phyloP scores from a whole-genome alignment of 2,888 invertebrate species.

The Rhaphigaster nebulosa region DNA sequence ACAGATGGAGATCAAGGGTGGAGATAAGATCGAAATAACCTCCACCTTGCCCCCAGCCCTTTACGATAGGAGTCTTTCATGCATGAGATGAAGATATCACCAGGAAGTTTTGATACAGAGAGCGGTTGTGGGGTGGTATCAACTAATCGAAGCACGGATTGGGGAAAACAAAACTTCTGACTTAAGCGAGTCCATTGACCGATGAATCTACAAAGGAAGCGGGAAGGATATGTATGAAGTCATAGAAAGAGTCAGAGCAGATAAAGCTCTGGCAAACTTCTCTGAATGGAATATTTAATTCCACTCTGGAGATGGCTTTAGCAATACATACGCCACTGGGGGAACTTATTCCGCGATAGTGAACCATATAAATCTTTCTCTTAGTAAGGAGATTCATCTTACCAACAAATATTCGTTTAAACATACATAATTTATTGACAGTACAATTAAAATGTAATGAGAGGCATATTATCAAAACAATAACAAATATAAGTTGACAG shows the following conservation, averaged over 20 bases:
- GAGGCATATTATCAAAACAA: too few relatives aligned
- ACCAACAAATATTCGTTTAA: neutral
- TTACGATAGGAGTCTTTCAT: neutral
- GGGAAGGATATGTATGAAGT: neutral
- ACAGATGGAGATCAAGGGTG: neutral
- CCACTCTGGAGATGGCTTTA: slow-evolving; percentile 6
- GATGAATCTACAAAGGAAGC: neutral
- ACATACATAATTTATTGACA: neutral
- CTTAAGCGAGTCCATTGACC: neutral
- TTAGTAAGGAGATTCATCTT: neutral
- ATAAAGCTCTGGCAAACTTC: slow-evolving; percentile 10
- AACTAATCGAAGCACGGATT: slow-evolving; percentile 6
- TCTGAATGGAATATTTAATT: slow-evolving; percentile 39
- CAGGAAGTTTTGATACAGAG: neutral
- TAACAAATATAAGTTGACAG: too few relatives aligned
- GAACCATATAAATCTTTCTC: neutral
- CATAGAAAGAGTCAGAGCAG: neutral
- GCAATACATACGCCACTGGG: neutral
- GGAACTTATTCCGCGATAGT: neutral
- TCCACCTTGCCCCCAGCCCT: neutral
- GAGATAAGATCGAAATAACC: neutral
- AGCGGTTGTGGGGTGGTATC: neutral
- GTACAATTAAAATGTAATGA: neutral
- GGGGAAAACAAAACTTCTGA: slow-evolving; percentile 10
- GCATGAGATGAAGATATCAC: neutral